Percentiles rank a stretch among this genome's conserved stretches.
Conservation (phyloP, 2,888 invertebrate species). For the Pseudanteris insignis region DNA sequence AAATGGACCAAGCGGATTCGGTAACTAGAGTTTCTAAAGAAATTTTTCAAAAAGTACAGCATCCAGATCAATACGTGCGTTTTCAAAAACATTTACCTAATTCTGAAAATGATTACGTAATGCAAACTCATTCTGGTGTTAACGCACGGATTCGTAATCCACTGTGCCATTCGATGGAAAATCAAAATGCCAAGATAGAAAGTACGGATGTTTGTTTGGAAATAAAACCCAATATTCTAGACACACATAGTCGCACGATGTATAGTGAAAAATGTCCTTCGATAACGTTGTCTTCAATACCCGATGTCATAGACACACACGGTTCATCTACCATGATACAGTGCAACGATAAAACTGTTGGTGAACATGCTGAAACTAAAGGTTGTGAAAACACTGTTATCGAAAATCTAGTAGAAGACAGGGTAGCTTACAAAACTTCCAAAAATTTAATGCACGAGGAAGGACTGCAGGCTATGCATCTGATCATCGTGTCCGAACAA, state of each 20-base stretch:
- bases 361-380: slow-evolving; percentile 62
- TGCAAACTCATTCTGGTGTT: slow-evolving; percentile 21
- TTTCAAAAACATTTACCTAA: neutral
- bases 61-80: neutral
- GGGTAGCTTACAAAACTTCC: slow-evolving; percentile 52
- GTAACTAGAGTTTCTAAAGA: slow-evolving; percentile 2
- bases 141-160: slow-evolving; percentile 35
- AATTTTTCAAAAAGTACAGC: neutral
- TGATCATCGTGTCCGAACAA: slow-evolving; percentile 64
- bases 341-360: slow-evolving; percentile 49
- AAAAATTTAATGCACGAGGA: slow-evolving; percentile 59
- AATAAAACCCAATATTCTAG: slow-evolving; percentile 50
- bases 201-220: slow-evolving; percentile 13
- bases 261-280: slow-evolving; percentile 46
- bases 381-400: slow-evolving; percentile 60
- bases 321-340: slow-evolving; percentile 36
- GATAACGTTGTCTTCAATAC: slow-evolving; percentile 51
- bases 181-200: slow-evolving; percentile 4
- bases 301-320: slow-evolving; percentile 57
- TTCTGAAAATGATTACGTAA: slow-evolving; percentile 9
- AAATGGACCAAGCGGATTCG: slow-evolving; percentile 3
- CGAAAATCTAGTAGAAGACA: slow-evolving; percentile 53
- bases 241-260: slow-evolving; percentile 48
- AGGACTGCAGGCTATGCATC: slow-evolving; percentile 62
- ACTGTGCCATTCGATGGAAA: slow-evolving; percentile 32